Evolutionary conservation across 2,113 vertebrate species (phyloP).

Genomic region (Sisor rabdophorus): DNA sequence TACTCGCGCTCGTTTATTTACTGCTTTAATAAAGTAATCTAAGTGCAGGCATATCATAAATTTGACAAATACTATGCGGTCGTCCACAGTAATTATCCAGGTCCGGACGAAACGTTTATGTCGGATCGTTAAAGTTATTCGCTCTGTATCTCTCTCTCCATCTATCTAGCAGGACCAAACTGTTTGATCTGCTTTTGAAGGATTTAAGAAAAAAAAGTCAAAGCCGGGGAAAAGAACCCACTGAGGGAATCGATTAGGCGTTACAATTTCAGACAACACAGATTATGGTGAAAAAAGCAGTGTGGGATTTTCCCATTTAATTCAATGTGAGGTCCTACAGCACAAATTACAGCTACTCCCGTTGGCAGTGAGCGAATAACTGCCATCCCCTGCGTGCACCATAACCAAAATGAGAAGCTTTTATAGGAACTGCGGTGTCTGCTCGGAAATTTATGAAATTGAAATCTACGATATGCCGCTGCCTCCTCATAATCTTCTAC

Average conservation of each 20-base stretch:
- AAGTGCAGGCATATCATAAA: slow-evolving; percentile 38
- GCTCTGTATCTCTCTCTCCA: slow-evolving; percentile 31
- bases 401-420: slow-evolving; percentile 6
- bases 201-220: slow-evolving; percentile 39
- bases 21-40: slow-evolving; percentile 55
- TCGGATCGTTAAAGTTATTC: slow-evolving; percentile 35
- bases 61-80: slow-evolving; percentile 51
- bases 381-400: neutral
- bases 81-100: slow-evolving; percentile 56
- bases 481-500: slow-evolving; percentile 21
- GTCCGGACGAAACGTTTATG: slow-evolving; percentile 49
- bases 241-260: slow-evolving; percentile 31
- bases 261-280: slow-evolving; percentile 30
- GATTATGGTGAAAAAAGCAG: slow-evolving; percentile 9
- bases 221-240: slow-evolving; percentile 25
- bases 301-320: slow-evolving; percentile 16
- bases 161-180: slow-evolving; percentile 47
- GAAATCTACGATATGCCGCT: slow-evolving; percentile 14
- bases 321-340: slow-evolving; percentile 12
- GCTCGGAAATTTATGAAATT: slow-evolving; percentile 19
- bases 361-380: slow-evolving; percentile 7
- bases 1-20: slow-evolving; percentile 57
- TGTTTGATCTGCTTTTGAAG: slow-evolving; percentile 44
- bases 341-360: slow-evolving; percentile 8
- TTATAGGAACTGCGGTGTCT: slow-evolving; percentile 17